Base-by-base conservation (phyloP, 2,797 vertebrate genomes). In the Peromyscus aztecus region DNA sequence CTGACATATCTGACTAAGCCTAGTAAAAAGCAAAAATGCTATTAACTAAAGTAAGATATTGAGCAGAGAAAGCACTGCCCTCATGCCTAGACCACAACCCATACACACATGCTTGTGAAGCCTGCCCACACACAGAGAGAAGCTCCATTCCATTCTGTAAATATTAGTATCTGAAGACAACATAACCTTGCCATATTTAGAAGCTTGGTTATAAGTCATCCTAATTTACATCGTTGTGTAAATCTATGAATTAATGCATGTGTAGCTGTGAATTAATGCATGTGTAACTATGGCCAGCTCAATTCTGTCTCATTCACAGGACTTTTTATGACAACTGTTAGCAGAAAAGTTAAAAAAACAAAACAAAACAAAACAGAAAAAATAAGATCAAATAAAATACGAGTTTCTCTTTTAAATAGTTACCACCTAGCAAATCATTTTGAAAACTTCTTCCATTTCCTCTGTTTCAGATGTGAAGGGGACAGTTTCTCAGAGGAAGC, bases 311-410 rank as follows among this genome's bases (percentile, higher is more conserved):
- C 8, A 37, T 4, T 96, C 37, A 81, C 37, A 31, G 11, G n/a
- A 3, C 52, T 40, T 40, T 89, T 94, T 37, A 85, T 29, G 37
- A 91, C 24, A 94, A 82, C 82, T 23, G 82, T 93, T 85, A 88
- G 27, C 63, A 94, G 46, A 87, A 88, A 59, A 27, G 23, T 82
- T 55, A 65, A 55, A 83, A 27, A 94, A 69, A 76, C 46, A 92
- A 63, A 86, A 52, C 13, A 93, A 82, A 27, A 92, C 57, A 81
- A 67, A 92, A 52, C 52, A 52, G 67, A 76, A 93, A 91, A 73
- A 61, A 17, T 88, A 57, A 89, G 40, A 77, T n/a, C 88, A 95
- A 97, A 89, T 91, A 89, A 91, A 90, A 96, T 55, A 63, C 10
- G 63, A 75, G 82, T 73, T 8, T 89, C 89, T 76, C 85, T 89